Conservation (phyloP, 2,113 vertebrate genomes). For the Oreamnos americanus region DNA sequence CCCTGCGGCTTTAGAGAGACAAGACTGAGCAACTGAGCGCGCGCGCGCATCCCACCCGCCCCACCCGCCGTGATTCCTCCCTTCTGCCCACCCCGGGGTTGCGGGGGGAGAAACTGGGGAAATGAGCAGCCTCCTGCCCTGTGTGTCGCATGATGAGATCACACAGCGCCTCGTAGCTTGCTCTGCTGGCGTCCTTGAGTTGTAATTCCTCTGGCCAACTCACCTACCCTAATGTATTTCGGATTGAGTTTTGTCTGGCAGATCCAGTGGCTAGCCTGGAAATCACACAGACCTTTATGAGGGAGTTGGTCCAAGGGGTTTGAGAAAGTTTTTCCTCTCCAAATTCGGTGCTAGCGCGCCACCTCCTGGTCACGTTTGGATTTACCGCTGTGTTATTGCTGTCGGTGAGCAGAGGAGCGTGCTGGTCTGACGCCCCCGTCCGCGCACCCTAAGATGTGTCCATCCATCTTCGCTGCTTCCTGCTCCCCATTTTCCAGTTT, state of each 20-base stretch:
- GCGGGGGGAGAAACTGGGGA: not conserved
- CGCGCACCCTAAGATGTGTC: fast-evolving
- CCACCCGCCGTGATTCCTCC: too few species aligned
- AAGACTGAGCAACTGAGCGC: not conserved
- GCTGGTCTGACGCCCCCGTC: too few species aligned
- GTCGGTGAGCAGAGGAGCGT: too few species aligned
- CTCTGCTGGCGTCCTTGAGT: not conserved
- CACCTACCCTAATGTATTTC: not conserved
- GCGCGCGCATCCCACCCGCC: fast-evolving
- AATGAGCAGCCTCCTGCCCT: not conserved
- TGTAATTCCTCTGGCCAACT: not conserved
- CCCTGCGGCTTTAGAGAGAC: not conserved
- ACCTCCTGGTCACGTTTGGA: not conserved
- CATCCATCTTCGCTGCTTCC: not conserved
- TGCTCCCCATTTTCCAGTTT: not conserved
- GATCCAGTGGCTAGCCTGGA: not conserved
- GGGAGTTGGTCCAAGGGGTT: not conserved
- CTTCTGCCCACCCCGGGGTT: fast-evolving
- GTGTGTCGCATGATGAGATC: fast-evolving
- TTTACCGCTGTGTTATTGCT: not conserved
- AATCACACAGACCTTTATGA: not conserved
- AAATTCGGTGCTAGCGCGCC: not conserved
- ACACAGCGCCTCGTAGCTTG: not conserved
- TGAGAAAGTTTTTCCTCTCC: not conserved
- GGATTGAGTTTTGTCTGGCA: not conserved